Base-by-base conservation (phyloP, 2,113 vertebrate species). In the Xiphophorus maculatus region DNA sequence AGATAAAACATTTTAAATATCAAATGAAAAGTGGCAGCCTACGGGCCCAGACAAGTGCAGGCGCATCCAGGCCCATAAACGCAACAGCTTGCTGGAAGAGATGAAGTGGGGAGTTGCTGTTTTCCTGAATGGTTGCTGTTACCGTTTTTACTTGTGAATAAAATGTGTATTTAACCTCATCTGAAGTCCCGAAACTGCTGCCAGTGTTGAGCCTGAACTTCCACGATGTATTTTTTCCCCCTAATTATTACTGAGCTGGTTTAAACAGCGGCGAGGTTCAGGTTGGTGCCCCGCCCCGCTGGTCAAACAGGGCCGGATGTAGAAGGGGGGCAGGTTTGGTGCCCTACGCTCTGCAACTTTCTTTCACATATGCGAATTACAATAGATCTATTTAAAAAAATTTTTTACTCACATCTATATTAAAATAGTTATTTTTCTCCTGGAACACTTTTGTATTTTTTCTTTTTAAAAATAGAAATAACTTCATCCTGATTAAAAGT, bases 61-160 rank as follows among this genome's bases (percentile, higher is more conserved):
- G 5, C 69, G 73, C 10, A 82, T 37, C 70, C 13, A 82, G 78
- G 84, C 77, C 76, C 69, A 51, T 73, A 64, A 77, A 81, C 65
- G 81, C 82, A 88, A 89, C 85, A 91, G 84, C 86, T 90, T 90
- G 84, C 81, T 70, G 61, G 13, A 80, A 81, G 25, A 77, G 80
- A 84, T 70, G 37, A 58, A 71, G 71, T 62, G 77, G 77, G 77
- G 86, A 88, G 72, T 90, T 87, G 25, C 7, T 91, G 84, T 91
- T 82, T 90, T 90, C 61, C 61, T 90, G 86, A 84, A 91, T 88
- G 85, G 91, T 92, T 92, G 87, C 81, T 90, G 84, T 88, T 64
- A 72, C 82, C 60, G 82, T 89, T 90, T 91, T 74, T 89, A 91
- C 88, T 69, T 88, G 89, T 92, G 74, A 94, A 93, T 94, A 93